Evolutionary conservation across 2,113 vertebrate genomes (phyloP).

Genomic region (Ictalurus furcatus): DNA sequence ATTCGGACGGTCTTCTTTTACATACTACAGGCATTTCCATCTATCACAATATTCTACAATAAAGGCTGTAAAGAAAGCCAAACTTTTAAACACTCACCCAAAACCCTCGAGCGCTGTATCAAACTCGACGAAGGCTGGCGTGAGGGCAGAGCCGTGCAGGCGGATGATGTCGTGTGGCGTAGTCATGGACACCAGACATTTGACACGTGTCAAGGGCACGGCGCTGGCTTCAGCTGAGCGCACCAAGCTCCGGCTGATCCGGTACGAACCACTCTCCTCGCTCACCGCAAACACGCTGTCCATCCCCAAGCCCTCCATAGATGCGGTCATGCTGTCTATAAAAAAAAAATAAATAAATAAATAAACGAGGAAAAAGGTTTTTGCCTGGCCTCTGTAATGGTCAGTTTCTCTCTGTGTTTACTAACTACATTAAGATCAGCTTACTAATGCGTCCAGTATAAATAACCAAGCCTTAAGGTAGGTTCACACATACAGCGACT

Average conservation of each 20-base stretch:
- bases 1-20: neutral
- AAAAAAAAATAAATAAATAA: neutral
- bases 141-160: conserved; percentile 91
- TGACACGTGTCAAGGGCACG: conserved; percentile 94
- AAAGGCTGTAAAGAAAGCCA: neutral
- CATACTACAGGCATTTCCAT: neutral
- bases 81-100: conserved; percentile 76
- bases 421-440: neutral
- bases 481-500: too few relatives aligned
- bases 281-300: conserved; percentile 90
- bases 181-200: conserved; percentile 99
- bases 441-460: neutral
- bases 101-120: conserved; percentile 95
- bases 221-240: conserved; percentile 95
- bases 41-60: neutral
- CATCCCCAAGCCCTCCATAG: conserved; percentile 87
- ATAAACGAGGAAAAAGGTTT: neutral
- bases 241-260: conserved; percentile 93
- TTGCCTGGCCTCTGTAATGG: neutral
- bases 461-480: neutral
- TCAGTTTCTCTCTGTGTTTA: neutral
- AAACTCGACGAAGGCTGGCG: conserved; percentile 93
- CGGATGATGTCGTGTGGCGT: conserved; percentile 98
- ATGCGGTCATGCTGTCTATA: conserved; percentile 88
- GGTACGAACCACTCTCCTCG: conserved; percentile 90